These are phyloP conservation scores for Heliconius hortense DNA, from an alignment of 2,888 invertebrate species.

Conservation along the genomic window DNA sequence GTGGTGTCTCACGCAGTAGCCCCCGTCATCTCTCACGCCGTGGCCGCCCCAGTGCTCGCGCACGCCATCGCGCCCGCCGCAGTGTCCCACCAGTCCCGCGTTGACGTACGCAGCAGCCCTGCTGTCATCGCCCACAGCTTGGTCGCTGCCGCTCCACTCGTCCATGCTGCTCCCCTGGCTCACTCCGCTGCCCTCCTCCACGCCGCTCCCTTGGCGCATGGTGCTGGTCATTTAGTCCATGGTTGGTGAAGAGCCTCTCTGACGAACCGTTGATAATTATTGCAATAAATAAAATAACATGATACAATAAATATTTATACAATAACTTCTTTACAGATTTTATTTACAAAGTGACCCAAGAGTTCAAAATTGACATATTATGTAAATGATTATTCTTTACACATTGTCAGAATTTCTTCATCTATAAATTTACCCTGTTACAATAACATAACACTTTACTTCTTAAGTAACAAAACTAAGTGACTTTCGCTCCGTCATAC, in stretches of 20 bases:
- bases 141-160: constrained; percentile 54
- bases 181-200: constrained; percentile 41
- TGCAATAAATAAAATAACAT: not conserved
- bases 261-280: constrained; percentile 58
- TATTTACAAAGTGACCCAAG: too few species aligned
- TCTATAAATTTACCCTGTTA: too few species aligned
- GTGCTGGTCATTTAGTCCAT: constrained; percentile 50
- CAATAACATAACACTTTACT: too few species aligned
- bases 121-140: constrained; percentile 55
- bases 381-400: too few species aligned
- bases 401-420: too few species aligned
- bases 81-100: constrained; percentile 68
- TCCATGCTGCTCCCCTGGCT: constrained; percentile 31
- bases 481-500: too few species aligned
- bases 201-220: constrained; percentile 55
- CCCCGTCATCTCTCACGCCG: constrained; percentile 49
- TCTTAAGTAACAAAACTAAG: too few species aligned
- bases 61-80: constrained; percentile 45
- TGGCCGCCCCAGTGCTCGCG: constrained; percentile 47
- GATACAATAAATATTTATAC: too few species aligned
- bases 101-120: constrained; percentile 58
- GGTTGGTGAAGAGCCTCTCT: constrained; percentile 70
- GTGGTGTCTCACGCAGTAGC: constrained; percentile 49
- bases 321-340: too few species aligned
- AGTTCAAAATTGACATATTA: too few species aligned